Conservation (phyloP, 2,888 invertebrate genomes). For the Galerucella calmariensis region DNA sequence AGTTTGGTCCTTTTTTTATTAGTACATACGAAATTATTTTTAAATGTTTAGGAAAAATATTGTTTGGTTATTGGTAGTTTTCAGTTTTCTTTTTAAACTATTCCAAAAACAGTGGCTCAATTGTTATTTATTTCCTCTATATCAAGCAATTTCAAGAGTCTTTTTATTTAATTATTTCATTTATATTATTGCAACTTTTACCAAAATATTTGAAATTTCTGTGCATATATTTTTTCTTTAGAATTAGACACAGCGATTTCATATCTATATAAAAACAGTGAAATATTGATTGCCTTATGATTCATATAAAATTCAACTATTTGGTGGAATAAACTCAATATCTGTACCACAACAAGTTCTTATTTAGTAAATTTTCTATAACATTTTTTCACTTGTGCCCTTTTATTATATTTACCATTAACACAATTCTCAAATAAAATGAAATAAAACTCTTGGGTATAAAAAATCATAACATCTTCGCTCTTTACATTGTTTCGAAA, state of each 20-base stretch:
- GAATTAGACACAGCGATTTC: conserved; percentile 64
- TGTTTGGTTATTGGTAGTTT: background rate
- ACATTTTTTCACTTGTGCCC: conserved; percentile 64
- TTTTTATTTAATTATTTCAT: conserved; percentile 46
- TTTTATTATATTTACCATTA: conserved; percentile 58
- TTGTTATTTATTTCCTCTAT: background rate
- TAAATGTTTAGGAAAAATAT: no score
- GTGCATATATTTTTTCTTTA: conserved; percentile 61
- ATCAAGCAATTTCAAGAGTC: conserved; percentile 37
- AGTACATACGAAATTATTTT: no score
- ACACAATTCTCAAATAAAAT: background rate
- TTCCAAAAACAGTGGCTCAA: no score
- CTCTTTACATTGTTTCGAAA: background rate
- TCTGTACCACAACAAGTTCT: conserved; percentile 61
- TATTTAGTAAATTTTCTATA: conserved; percentile 57
- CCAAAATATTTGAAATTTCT: conserved; percentile 63
- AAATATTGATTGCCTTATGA: conserved; percentile 63
- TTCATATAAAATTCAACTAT: conserved; percentile 55
- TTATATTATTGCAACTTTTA: conserved; percentile 64
- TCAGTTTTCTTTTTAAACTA: background rate
- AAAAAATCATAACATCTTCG: background rate
- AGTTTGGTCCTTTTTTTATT: no score
- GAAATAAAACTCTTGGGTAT: background rate
- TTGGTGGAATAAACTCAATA: conserved; percentile 57
- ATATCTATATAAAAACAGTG: conserved; percentile 59